These are phyloP conservation scores for Corythoichthys haematopterus DNA, from an alignment of 2,113 vertebrate species.

Conservation along the genomic window DNA sequence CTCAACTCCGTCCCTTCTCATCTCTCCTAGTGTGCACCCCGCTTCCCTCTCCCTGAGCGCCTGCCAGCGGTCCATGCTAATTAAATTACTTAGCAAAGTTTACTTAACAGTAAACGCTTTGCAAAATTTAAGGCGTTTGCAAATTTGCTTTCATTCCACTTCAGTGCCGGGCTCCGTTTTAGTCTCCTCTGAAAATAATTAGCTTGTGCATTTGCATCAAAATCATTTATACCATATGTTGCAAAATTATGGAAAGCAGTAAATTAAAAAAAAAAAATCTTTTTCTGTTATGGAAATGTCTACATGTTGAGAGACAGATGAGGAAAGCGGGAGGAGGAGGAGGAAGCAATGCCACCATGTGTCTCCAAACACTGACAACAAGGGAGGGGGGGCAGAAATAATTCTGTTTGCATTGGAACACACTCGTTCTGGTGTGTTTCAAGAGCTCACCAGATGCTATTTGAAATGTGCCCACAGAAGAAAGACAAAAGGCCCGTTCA, in stretches of 20 bases:
- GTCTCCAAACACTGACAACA: slow-evolving; percentile 64
- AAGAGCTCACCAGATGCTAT: slow-evolving; percentile 74
- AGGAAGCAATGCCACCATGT: slow-evolving; percentile 58
- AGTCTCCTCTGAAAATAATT: slow-evolving; percentile 88
- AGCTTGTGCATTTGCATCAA: slow-evolving; percentile 89
- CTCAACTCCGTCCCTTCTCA: slow-evolving; percentile 29
- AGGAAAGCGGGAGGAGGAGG: slow-evolving; percentile 37
- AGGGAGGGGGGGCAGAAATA: slow-evolving; percentile 52
- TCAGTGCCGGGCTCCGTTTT: slow-evolving; percentile 76
- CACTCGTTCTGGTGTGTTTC: slow-evolving; percentile 57
- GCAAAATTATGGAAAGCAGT: slow-evolving; percentile 77
- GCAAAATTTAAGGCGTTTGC: slow-evolving; percentile 82
- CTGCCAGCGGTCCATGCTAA: slow-evolving; percentile 72
- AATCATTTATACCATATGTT: slow-evolving; percentile 88
- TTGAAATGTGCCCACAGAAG: slow-evolving; percentile 72
- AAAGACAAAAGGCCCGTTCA: slow-evolving; percentile 46
- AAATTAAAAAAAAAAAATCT: slow-evolving; percentile 66
- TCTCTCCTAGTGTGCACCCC: slow-evolving; percentile 36
- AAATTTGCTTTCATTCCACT: slow-evolving; percentile 88
- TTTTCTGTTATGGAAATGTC: slow-evolving; percentile 78
- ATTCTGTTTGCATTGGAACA: slow-evolving; percentile 67
- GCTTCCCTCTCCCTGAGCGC: slow-evolving; percentile 26
- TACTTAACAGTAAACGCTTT: slow-evolving; percentile 81
- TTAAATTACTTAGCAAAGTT: slow-evolving; percentile 85
- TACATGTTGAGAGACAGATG: slow-evolving; percentile 64